These are phyloP conservation scores for Pygoscelis antarcticus DNA, from an alignment of 2,113 vertebrate species.

Conservation along the genomic window DNA sequence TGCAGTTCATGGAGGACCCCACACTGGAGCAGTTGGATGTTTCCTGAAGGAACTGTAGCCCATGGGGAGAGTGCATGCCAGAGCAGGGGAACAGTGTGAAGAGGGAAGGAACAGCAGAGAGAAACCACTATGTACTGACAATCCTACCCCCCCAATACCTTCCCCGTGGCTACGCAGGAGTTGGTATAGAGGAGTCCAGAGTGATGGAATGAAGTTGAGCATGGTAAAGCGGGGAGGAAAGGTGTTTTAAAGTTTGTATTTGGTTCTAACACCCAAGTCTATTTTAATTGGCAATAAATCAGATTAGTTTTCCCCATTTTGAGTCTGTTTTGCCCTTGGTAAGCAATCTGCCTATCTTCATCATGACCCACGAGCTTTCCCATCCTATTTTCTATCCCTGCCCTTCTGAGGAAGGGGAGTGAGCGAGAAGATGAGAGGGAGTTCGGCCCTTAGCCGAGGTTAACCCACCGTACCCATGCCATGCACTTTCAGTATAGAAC, in stretches of 20 bases:
- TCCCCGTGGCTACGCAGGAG: neutral
- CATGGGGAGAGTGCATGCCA: neutral
- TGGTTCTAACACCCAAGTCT: neutral
- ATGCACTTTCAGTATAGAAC: neutral
- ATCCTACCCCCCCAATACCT: neutral
- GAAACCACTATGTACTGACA: neutral
- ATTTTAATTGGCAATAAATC: neutral
- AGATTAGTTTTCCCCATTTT: neutral
- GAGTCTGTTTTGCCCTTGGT: neutral
- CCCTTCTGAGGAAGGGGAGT: neutral
- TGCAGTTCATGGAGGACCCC: neutral
- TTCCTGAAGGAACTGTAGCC: neutral
- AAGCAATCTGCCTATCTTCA: neutral
- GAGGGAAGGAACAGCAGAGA: neutral
- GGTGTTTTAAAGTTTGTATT: neutral
- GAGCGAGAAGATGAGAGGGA: neutral
- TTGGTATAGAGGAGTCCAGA: neutral
- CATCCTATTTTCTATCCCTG: neutral
- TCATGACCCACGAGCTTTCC: neutral
- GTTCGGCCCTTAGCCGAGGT: neutral
- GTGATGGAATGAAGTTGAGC: neutral
- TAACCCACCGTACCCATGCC: neutral
- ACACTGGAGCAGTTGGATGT: neutral
- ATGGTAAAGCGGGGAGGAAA: neutral
- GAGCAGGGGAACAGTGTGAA: neutral